Conservation (phyloP, 1,140 invertebrate genomes). For the Galleria mellonella region DNA sequence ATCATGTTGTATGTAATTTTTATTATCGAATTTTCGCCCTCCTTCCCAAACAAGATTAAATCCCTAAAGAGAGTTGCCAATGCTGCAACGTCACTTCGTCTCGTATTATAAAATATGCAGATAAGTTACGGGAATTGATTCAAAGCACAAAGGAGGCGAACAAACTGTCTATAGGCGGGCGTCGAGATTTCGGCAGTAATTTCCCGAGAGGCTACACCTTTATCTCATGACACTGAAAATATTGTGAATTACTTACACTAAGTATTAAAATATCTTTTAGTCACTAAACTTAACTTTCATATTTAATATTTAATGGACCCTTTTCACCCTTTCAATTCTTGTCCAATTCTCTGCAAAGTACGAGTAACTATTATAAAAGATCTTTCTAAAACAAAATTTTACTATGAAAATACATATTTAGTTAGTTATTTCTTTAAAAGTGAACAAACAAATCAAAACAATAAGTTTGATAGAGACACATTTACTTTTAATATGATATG, state of each 20-base stretch:
- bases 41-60: constrained; percentile 18
- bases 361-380: too few relatives aligned
- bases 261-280: too few relatives aligned
- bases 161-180: constrained; percentile 52
- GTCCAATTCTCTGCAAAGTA: too few relatives aligned
- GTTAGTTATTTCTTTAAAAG: too few relatives aligned
- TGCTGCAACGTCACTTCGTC: constrained; percentile 44
- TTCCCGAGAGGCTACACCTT: constrained; percentile 61
- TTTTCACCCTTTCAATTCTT: too few relatives aligned
- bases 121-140: constrained; percentile 72
- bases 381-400: too few relatives aligned
- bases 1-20: constrained; percentile 1
- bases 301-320: too few relatives aligned
- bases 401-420: too few relatives aligned
- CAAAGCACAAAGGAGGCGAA: constrained; percentile 55
- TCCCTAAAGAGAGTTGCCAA: constrained; percentile 24
- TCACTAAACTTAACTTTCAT: constrained; percentile 16
- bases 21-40: constrained; percentile 5
- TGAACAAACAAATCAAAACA: too few relatives aligned
- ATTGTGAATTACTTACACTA: constrained; percentile 33
- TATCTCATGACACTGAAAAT: constrained; percentile 57
- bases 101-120: constrained; percentile 70
- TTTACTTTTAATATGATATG: neutral
- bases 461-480: neutral
- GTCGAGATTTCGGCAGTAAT: constrained; percentile 66